These are phyloP conservation scores for Falco peregrinus DNA, from an alignment of 2,797 vertebrate genomes.

Conservation along the genomic window DNA sequence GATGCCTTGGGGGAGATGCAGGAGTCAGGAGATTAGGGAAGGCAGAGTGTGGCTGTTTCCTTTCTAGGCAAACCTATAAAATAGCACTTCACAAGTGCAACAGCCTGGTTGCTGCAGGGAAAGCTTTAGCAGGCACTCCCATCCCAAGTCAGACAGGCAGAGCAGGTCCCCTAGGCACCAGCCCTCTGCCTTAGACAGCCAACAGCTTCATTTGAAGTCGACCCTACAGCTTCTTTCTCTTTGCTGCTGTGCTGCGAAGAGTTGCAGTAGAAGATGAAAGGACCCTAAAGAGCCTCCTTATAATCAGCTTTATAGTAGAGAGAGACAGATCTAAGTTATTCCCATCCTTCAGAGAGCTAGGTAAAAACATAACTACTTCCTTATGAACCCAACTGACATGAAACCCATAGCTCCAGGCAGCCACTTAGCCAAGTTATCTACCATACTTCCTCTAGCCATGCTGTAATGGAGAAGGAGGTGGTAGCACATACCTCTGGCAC, in stretches of 20 bases:
- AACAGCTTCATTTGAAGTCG: background rate
- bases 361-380: background rate
- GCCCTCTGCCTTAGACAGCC: background rate
- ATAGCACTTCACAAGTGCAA: background rate
- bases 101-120: background rate
- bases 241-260: background rate
- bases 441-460: background rate
- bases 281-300: background rate
- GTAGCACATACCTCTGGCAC: background rate
- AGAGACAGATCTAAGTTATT: background rate
- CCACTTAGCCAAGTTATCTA: background rate
- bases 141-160: background rate
- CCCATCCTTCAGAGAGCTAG: background rate
- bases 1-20: background rate
- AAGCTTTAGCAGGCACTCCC: background rate
- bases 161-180: background rate
- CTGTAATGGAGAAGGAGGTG: background rate
- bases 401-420: background rate
- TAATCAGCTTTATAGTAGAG: background rate
- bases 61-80: background rate
- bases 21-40: background rate
- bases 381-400: background rate
- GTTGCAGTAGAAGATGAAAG: background rate
- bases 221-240: background rate
- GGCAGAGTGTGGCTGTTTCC: background rate